Conservation (phyloP, 1,140 invertebrate genomes). For the Brachionus sp. region DNA sequence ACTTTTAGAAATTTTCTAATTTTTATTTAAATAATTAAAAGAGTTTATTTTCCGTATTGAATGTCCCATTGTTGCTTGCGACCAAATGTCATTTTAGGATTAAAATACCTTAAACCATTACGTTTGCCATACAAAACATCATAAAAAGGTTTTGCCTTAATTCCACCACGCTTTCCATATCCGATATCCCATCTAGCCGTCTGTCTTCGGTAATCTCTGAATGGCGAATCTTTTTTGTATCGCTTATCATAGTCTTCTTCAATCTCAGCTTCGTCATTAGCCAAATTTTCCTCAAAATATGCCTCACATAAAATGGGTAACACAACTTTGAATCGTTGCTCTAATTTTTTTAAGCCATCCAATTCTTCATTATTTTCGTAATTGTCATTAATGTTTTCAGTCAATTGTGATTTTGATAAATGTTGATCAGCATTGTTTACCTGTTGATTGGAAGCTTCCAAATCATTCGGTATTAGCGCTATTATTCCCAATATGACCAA, state of each 20-base stretch:
- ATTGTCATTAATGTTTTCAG: not conserved
- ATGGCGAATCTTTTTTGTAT: slow-evolving; percentile 25
- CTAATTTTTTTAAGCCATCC: not conserved
- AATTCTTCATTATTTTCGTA: not conserved
- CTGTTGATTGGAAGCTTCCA: not conserved
- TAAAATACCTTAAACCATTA: not conserved
- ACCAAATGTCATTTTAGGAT: slow-evolving; percentile 42
- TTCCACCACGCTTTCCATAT: slow-evolving; percentile 10
- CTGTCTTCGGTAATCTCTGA: slow-evolving; percentile 39
- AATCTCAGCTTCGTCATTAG: not conserved
- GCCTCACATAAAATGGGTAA: slow-evolving; percentile 2
- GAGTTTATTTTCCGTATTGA: slow-evolving; percentile 34
- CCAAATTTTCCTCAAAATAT: not conserved
- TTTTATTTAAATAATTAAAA: not conserved
- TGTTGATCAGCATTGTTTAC: not conserved
- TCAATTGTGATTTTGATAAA: too few relatives aligned
- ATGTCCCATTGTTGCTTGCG: slow-evolving; percentile 45
- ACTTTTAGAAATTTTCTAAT: slow-evolving; percentile 6
- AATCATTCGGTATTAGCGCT: not conserved
- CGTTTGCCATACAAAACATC: slow-evolving; percentile 44
- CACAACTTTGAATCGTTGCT: slow-evolving; percentile 18
- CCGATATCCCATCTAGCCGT: slow-evolving; percentile 45
- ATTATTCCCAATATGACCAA: not conserved
- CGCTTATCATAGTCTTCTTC: not conserved
- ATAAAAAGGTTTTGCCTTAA: slow-evolving; percentile 1